Evolutionary conservation across 2,888 invertebrate species (phyloP), one percentile per base, ranked within the genome.

Genomic region (Dione juno): DNA sequence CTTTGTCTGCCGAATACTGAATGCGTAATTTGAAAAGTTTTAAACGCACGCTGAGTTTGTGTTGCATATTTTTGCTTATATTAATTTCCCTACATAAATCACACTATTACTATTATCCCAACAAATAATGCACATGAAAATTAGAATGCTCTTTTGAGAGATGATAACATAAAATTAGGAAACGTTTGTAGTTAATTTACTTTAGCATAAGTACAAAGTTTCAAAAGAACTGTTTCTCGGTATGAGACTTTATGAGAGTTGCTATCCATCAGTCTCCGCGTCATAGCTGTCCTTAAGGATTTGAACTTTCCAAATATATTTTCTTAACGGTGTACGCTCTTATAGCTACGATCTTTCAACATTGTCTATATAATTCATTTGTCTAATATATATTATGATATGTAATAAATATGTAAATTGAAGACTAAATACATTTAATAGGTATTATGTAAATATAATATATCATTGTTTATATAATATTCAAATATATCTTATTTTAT

Each of bases 221-320:
- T 45, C 45, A n/a, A 45, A 45, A 45, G 45, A 6, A n/a, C 3
- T n/a, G n/a, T n/a, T 45, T n/a, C n/a, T n/a, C 8, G 45, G n/a
- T 45, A 45, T 45, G n/a, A n/a, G 9, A 45, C n/a, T 45, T 45
- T 45, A 45, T 45, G 45, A 3, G 45, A 45, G n/a, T 45, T 45
- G 5, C 45, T 45, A 28, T 28, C 28, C 28, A n/a, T n/a, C n/a
- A 45, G n/a, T n/a, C n/a, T 5, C n/a, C n/a, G 5, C 45, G n/a
- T 45, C n/a, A 45, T n/a, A 45, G 45, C n/a, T 45, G 45, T 45
- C 45, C 45, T 45, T 45, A 45, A 45, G 45, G 45, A 45, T 45
- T 45, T 45, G n/a, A 45, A 45, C 45, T 45, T 41, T 45, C 45
- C 45, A n/a, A 45, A 45, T 3, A 45, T 45, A 41, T 28, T 45